A percentile compares a stretch with the other conserved stretches of the same genome.
Evolutionary conservation across 2,797 vertebrate genomes (phyloP).

Genomic region (Pelobates cultripes): DNA sequence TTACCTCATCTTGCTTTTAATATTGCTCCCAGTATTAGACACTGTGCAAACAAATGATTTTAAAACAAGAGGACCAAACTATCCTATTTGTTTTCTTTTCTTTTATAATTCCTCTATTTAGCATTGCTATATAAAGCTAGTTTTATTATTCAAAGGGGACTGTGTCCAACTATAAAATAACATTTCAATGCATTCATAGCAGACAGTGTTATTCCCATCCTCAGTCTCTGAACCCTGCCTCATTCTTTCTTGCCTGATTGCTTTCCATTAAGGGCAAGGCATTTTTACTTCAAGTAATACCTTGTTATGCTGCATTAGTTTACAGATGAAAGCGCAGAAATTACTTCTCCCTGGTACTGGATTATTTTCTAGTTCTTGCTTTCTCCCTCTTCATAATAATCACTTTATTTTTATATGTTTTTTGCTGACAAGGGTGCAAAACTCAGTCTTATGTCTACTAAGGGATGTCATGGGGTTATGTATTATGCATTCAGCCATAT

Average conservation of each 20-base stretch:
- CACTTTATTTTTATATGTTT: conserved; percentile 20
- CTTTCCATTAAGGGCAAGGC: conserved; percentile 35
- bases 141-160: too few species aligned
- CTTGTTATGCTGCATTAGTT: conserved; percentile 51
- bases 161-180: neutral
- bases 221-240: neutral
- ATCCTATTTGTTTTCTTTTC: too few species aligned
- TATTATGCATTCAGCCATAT: neutral
- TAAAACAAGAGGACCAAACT: too few species aligned
- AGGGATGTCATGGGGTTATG: conserved; percentile 14
- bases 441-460: neutral
- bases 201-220: neutral
- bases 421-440: conserved; percentile 33
- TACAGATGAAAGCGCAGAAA: conserved; percentile 31
- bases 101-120: too few species aligned
- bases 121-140: too few species aligned
- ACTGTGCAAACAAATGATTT: too few species aligned
- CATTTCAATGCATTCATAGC: neutral
- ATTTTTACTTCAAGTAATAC: conserved; percentile 33
- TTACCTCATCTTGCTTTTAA: too few species aligned
- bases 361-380: conserved; percentile 41
- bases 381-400: conserved; percentile 49
- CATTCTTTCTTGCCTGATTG: conserved; percentile 28
- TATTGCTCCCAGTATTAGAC: too few species aligned
- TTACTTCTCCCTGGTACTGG: conserved; percentile 13